Evolutionary conservation across 2,113 vertebrate genomes (phyloP).

Genomic region (Craseonycteris thonglongyai): DNA sequence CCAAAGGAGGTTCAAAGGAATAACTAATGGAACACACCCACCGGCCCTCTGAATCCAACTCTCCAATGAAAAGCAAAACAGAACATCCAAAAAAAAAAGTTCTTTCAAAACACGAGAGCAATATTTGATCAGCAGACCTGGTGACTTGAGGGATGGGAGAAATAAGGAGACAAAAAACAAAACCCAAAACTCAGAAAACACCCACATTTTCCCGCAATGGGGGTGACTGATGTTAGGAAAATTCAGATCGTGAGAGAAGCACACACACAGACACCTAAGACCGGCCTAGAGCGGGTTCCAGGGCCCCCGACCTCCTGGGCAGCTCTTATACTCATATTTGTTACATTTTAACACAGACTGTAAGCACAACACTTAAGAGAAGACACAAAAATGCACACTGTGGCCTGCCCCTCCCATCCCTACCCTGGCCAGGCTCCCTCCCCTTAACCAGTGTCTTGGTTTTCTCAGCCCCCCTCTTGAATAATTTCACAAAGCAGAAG

Average conservation of each 20-base stretch:
- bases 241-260: background rate
- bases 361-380: background rate
- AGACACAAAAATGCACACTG: rapidly evolving
- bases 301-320: background rate
- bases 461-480: background rate
- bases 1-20: background rate
- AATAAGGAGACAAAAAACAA: background rate
- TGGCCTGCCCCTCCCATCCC: too few species aligned
- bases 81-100: background rate
- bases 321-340: too few species aligned
- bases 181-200: background rate
- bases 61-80: background rate
- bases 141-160: background rate
- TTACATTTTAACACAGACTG: background rate
- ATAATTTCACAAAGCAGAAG: background rate
- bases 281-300: background rate
- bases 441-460: background rate
- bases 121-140: background rate
- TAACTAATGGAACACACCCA: background rate
- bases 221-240: background rate
- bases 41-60: background rate
- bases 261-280: background rate
- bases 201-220: too few species aligned
- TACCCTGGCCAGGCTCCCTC: too few species aligned
- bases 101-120: background rate